These are phyloP conservation scores for Penaeus chinensis DNA, from an alignment of 1,140 invertebrate species.

Conservation along the genomic window DNA sequence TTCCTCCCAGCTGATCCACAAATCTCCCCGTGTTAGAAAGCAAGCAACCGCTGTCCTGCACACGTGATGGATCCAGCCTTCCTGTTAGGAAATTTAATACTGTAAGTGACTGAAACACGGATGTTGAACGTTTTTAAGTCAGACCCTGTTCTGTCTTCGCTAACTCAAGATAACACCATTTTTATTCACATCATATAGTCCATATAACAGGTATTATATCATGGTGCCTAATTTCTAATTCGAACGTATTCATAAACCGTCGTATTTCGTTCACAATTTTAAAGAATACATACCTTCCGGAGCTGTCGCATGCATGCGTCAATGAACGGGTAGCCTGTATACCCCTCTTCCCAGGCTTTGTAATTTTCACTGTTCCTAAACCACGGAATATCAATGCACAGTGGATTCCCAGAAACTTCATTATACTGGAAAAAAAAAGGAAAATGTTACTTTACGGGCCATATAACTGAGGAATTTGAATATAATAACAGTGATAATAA, in stretches of 20 bases:
- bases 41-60: constrained; percentile 77
- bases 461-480: too few species aligned
- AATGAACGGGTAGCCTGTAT: constrained; percentile 82
- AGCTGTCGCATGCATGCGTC: constrained; percentile 69
- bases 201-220: too few species aligned
- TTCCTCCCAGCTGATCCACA: constrained; percentile 80
- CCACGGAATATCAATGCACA: constrained; percentile 82
- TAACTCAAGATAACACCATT: too few species aligned
- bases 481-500: too few species aligned
- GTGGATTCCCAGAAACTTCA: constrained; percentile 73
- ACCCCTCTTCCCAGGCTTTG: constrained; percentile 77
- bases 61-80: constrained; percentile 81
- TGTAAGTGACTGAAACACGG: background rate
- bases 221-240: too few species aligned
- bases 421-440: constrained; percentile 67
- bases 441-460: too few species aligned
- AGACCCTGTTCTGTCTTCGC: too few species aligned
- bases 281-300: background rate
- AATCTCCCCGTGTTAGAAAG: constrained; percentile 79
- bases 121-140: too few species aligned
- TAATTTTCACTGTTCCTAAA: constrained; percentile 74
- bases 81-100: constrained; percentile 64
- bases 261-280: too few species aligned
- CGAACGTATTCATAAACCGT: too few species aligned
- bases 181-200: too few species aligned